phyloP scores from a whole-genome alignment of 1,140 invertebrate genomes.

The Helicoverpa armigera region DNA sequence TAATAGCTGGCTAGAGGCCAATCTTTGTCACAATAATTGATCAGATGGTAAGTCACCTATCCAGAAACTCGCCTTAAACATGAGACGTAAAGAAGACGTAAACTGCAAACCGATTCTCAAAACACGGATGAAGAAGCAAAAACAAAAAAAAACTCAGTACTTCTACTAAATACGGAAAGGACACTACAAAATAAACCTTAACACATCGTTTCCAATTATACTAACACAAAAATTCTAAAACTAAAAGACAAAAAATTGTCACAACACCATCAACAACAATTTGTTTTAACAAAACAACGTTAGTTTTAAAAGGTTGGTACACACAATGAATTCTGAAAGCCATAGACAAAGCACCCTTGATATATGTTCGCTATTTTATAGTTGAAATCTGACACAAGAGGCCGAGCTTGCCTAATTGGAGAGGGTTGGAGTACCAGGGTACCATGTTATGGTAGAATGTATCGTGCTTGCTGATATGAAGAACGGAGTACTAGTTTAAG shows the following conservation, averaged over 20 bases:
- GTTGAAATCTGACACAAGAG: conserved; percentile 44
- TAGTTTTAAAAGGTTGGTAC: not conserved
- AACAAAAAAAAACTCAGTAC: no score
- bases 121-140: no score
- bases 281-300: not conserved
- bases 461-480: not conserved
- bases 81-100: no score
- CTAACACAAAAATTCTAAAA: not conserved
- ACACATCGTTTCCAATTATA: not conserved
- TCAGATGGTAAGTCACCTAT: no score
- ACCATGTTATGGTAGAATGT: not conserved
- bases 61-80: no score
- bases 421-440: conserved; percentile 24
- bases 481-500: no score
- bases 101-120: no score
- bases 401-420: conserved; percentile 32
- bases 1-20: no score
- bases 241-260: no score
- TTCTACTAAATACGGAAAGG: no score
- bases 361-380: conserved; percentile 41
- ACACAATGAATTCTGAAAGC: conserved; percentile 8
- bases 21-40: no score
- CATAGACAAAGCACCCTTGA: not conserved
- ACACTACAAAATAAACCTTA: not conserved
- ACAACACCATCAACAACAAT: not conserved